These are phyloP conservation scores for Lytechinus variegatus DNA, from an alignment of 35 echinoderm and acorn worm species.

Conservation along the genomic window DNA sequence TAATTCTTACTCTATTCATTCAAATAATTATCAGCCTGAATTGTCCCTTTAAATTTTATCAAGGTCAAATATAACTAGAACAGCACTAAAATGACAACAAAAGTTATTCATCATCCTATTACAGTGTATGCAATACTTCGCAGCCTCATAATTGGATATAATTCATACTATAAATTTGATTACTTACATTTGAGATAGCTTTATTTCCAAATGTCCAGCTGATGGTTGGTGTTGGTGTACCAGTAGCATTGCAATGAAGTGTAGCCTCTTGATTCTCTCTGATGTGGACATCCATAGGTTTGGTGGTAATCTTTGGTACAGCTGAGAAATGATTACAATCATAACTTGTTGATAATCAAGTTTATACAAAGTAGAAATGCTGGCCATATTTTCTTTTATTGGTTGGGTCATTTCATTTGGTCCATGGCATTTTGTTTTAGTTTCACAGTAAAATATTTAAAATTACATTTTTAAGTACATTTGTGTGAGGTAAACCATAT, in stretches of 20 bases:
- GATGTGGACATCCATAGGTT: slow-evolving; percentile 53
- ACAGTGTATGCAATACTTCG: not conserved
- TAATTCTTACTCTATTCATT: not conserved
- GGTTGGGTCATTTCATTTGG: not conserved
- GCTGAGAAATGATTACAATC: slow-evolving; percentile 44
- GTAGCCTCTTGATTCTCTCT: slow-evolving; percentile 45
- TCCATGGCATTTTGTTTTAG: not conserved
- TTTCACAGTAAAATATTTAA: no score
- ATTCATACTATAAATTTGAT: not conserved
- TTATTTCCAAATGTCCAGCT: slow-evolving; percentile 54
- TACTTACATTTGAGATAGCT: slow-evolving; percentile 37
- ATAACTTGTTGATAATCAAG: not conserved
- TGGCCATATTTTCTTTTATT: not conserved
- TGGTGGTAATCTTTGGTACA: slow-evolving; percentile 68
- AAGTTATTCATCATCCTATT: no score
- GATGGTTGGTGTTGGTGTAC: slow-evolving; percentile 67
- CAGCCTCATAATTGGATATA: not conserved
- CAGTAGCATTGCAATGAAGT: slow-evolving; percentile 69
- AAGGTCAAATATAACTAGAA: no score
- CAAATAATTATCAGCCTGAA: no score
- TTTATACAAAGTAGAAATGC: not conserved
- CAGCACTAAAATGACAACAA: no score
- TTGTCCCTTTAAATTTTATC: no score
- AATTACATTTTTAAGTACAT: no score
- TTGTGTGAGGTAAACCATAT: no score